A percentile compares a stretch with the other conserved stretches of the same genome.
These are phyloP conservation scores for Chaunax sp. DNA, from an alignment of 2,797 vertebrate species.

Conservation along the genomic window DNA sequence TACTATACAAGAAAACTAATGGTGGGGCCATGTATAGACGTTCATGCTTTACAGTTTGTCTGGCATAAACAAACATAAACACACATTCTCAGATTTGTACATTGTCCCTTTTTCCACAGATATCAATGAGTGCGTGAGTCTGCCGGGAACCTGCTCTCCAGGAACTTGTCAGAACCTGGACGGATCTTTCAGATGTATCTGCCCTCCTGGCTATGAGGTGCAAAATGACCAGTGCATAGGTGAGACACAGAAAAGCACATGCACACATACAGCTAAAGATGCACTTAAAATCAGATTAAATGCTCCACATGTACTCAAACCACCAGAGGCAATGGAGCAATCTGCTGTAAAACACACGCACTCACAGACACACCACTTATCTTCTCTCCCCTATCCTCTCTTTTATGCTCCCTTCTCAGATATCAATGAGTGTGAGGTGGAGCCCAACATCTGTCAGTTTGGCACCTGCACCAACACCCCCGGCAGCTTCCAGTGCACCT, in stretches of 20 bases:
- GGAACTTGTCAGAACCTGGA: slow-evolving; percentile 96
- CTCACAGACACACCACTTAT: background rate
- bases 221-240: slow-evolving; percentile 94
- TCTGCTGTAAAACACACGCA: slow-evolving; percentile 32
- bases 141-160: slow-evolving; percentile 89
- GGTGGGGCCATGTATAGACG: too few species aligned
- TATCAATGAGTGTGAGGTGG: slow-evolving; percentile 91
- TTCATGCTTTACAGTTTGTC: too few species aligned
- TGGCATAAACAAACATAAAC: too few species aligned
- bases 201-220: slow-evolving; percentile 91
- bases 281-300: background rate
- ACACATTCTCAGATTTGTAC: background rate
- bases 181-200: slow-evolving; percentile 95
- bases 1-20: background rate
- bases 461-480: slow-evolving; percentile 93
- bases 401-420: slow-evolving; percentile 78
- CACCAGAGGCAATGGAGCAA: background rate
- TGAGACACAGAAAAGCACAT: slow-evolving; percentile 63
- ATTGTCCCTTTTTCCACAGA: slow-evolving; percentile 74
- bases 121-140: slow-evolving; percentile 91
- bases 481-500: slow-evolving; percentile 93
- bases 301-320: background rate
- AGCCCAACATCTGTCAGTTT: slow-evolving; percentile 91
- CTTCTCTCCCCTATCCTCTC: background rate
- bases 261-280: slow-evolving; percentile 2